Conservation (phyloP, 2,888 invertebrate genomes). For the Limnephilus auricula region DNA sequence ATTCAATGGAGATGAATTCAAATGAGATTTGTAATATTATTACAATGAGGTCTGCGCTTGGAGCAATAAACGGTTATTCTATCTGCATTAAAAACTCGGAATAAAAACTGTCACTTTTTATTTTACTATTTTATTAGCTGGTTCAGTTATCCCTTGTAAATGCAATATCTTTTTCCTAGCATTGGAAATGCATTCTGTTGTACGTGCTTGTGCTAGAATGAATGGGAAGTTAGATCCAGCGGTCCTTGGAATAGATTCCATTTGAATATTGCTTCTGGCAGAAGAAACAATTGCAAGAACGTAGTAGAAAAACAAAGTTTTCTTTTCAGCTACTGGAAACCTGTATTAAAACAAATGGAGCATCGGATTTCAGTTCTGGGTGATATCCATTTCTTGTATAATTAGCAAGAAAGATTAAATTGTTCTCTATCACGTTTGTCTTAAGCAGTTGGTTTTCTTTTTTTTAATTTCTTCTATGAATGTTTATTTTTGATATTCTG, state of each 20-base stretch:
- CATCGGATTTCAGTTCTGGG: not conserved
- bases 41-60: not conserved
- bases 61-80: not conserved
- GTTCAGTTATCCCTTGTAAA: not conserved
- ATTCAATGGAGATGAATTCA: not conserved
- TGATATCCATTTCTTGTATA: not conserved
- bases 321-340: not conserved
- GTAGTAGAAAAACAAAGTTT: not conserved
- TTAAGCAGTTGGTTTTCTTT: not conserved
- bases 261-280: not conserved
- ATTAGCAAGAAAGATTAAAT: not conserved
- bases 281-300: not conserved
- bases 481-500: no score
- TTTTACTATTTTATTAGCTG: not conserved
- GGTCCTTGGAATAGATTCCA: not conserved
- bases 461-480: no score
- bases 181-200: not conserved
- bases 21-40: not conserved
- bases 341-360: not conserved
- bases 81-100: not conserved
- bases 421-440: not conserved
- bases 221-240: not conserved
- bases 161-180: not conserved
- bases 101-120: not conserved
- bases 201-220: not conserved